phyloP scores from a whole-genome alignment of 2,888 invertebrate species.

The Drosophila subsilvestris region DNA sequence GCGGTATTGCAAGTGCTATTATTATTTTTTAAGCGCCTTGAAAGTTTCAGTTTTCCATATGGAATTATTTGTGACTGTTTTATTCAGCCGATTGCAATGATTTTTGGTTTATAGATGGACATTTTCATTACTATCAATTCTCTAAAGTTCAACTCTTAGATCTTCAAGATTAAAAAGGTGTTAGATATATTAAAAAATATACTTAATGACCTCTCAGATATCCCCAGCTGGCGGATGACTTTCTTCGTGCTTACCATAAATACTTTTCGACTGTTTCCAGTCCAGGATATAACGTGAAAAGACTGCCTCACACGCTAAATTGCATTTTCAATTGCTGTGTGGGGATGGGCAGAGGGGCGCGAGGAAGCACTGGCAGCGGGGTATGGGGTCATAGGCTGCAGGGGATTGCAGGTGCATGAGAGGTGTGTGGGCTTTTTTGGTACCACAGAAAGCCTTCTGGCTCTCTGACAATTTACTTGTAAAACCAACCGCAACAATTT shows the following conservation, averaged over 20 bases:
- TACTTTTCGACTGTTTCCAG: not conserved
- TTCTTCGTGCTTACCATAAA: not conserved
- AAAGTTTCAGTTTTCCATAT: too few species aligned
- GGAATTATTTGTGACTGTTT: too few species aligned
- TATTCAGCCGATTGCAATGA: too few species aligned
- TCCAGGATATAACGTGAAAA: not conserved
- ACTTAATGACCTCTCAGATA: too few species aligned
- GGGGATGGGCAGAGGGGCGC: too few species aligned
- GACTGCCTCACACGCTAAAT: constrained; percentile 51
- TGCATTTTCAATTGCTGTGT: constrained; percentile 53
- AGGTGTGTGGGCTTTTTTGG: not conserved
- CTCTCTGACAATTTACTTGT: constrained; percentile 55
- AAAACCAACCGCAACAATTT: constrained; percentile 63
- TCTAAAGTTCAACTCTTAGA: too few species aligned
- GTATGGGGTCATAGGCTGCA: not conserved
- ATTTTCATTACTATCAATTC: too few species aligned
- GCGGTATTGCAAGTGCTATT: not conserved
- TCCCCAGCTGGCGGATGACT: too few species aligned
- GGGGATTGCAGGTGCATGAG: not conserved
- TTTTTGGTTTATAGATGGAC: too few species aligned
- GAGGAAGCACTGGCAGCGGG: not conserved
- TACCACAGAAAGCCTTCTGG: constrained; percentile 22
- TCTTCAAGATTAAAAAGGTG: too few species aligned
- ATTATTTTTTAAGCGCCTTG: not conserved
- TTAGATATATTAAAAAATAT: too few species aligned